A percentile compares a stretch with the other conserved stretches of the same genome.
phyloP scores from a whole-genome alignment of 2,797 vertebrate genomes.

The Xenopus petersii region DNA sequence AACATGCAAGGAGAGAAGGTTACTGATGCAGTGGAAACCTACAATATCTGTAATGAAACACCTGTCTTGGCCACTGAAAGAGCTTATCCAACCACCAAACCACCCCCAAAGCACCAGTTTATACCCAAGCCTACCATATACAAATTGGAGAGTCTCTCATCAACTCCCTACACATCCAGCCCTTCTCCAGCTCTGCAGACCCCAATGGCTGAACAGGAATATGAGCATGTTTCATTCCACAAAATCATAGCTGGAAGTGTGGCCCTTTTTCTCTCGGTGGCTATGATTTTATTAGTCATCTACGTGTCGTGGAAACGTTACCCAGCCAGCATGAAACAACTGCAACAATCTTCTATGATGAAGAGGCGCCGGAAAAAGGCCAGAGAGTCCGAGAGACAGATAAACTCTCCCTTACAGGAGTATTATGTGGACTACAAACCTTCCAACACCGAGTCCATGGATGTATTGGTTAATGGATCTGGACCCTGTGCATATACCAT shows the following conservation, averaged over 20 bases:
- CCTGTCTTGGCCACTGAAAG: constrained; percentile 73
- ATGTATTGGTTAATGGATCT: constrained; percentile 95
- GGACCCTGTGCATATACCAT: constrained; percentile 97
- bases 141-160: constrained; percentile 66
- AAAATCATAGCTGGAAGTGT: constrained; percentile 94
- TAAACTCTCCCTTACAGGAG: constrained; percentile 94
- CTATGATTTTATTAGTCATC: constrained; percentile 93
- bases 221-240: constrained; percentile 92
- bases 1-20: constrained; percentile 92
- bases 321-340: constrained; percentile 91
- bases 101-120: constrained; percentile 68
- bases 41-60: constrained; percentile 83
- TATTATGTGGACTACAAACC: constrained; percentile 99
- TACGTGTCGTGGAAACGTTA: constrained; percentile 96
- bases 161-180: constrained; percentile 58
- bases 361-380: constrained; percentile 90
- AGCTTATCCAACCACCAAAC: constrained; percentile 65
- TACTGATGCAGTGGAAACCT: constrained; percentile 84
- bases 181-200: constrained; percentile 71
- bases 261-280: constrained; percentile 90
- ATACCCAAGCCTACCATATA: constrained; percentile 72
- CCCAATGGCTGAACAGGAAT: constrained; percentile 75
- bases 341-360: constrained; percentile 88
- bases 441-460: constrained; percentile 95
- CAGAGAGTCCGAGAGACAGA: constrained; percentile 83